Base-by-base conservation (phyloP, 2,113 vertebrate species). In the Pontoporia blainvillei region DNA sequence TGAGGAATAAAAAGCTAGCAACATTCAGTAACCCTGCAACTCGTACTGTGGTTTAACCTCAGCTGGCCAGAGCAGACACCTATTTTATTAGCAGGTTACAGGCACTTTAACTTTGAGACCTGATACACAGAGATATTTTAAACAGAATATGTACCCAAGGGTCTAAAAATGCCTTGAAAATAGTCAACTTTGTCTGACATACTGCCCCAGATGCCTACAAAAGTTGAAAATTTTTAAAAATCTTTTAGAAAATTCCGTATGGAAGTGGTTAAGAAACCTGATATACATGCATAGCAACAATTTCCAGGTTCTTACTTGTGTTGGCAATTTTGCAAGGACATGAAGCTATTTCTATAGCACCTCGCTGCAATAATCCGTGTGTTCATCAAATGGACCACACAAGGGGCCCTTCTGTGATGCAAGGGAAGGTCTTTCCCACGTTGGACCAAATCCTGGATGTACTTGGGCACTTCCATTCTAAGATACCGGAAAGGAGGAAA, bases 291-390 rank as follows among this genome's bases (percentile, higher is more conserved):
- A 87, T 90, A 97, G 79, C 78, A 91, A 92, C 94, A 90, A 98
- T 62, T 97, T 91, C 95, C 96, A 95, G 90, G 92, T 95, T 91
- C 86, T 95, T 78, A 7, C 21, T 25, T 79, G 95, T 86, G 87
- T 25, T 59, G 90, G 41, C 85, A 91, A 76, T 91, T 97, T 79
- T 96, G 93, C 93, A 97, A 98, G 96, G 96, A 96, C 95, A 67
- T 64, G 86, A 82, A 85, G 49, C 87, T 97, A 88, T 71, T 97
- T 91, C 90, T 76, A 83, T 41, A 39, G 92, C 69, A 90, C 52
- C 39, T 13, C 46, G 15, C 64, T 21, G 87, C 73, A 66, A 82
- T 52, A 91, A 95, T 62, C 62, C 64, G 71, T 8, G 59, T 90
- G 52, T 4, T 91, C 81, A 72, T 71, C 94, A 69, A 52, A 97